Evolutionary conservation across 2,888 invertebrate species (phyloP).

Genomic region (Carabus problematicus): DNA sequence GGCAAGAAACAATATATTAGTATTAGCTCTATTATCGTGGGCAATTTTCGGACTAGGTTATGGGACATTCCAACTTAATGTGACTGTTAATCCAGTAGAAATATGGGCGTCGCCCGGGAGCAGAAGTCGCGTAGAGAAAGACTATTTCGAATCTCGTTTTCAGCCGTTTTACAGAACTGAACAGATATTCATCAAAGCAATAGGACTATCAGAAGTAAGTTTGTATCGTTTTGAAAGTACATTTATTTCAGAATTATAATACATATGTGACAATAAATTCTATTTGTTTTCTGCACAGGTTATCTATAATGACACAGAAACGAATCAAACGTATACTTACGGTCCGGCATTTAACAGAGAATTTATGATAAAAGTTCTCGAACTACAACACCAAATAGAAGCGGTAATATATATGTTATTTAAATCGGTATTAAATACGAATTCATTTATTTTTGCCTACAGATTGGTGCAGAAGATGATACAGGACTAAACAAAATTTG

Average conservation of each 20-base stretch:
- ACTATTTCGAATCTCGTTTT: slow-evolving; percentile 87
- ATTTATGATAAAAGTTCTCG: slow-evolving; percentile 76
- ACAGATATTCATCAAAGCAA: slow-evolving; percentile 82
- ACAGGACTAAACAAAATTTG: slow-evolving; percentile 76
- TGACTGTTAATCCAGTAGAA: slow-evolving; percentile 90
- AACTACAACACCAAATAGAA: slow-evolving; percentile 72
- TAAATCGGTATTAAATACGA: not conserved
- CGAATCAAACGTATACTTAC: slow-evolving; percentile 62
- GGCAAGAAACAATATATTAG: slow-evolving; percentile 70
- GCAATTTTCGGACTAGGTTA: slow-evolving; percentile 67
- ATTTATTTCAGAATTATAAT: not conserved
- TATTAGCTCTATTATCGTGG: slow-evolving; percentile 71
- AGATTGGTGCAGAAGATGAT: slow-evolving; percentile 63
- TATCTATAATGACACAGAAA: not conserved
- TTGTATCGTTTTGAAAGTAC: not conserved
- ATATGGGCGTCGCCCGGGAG: slow-evolving; percentile 91
- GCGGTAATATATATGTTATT: slow-evolving; percentile 56
- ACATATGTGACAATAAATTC: slow-evolving; percentile 45
- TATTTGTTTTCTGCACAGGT: not conserved
- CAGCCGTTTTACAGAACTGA: slow-evolving; percentile 89
- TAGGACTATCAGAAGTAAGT: slow-evolving; percentile 1
- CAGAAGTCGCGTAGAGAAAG: slow-evolving; percentile 80
- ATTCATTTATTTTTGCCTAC: slow-evolving; percentile 42
- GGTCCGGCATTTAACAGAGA: slow-evolving; percentile 82
- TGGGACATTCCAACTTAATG: slow-evolving; percentile 71